Conservation (phyloP, 2,797 vertebrate genomes). For the Sebastes matsubarae region DNA sequence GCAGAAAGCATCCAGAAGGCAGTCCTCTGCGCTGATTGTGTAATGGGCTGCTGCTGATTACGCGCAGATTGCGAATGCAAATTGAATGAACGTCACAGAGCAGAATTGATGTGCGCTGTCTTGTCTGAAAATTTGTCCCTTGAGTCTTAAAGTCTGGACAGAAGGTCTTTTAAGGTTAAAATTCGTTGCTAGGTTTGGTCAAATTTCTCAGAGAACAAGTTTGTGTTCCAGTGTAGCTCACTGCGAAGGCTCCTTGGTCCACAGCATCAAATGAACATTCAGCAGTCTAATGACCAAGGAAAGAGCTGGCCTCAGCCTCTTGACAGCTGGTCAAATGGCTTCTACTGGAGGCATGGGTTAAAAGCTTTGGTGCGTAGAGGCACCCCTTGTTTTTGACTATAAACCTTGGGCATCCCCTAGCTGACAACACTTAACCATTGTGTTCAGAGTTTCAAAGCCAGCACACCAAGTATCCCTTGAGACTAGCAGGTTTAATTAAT, state of each 20-base stretch:
- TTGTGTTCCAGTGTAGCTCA: background rate
- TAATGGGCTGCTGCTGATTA: slow-evolving; percentile 20
- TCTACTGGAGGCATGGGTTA: slow-evolving; percentile 39
- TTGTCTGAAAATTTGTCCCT: background rate
- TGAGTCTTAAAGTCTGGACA: background rate
- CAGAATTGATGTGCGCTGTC: background rate
- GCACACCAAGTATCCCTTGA: slow-evolving; percentile 1
- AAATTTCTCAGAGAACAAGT: background rate
- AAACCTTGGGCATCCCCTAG: slow-evolving; percentile 19
- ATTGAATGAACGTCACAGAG: slow-evolving; percentile 1
- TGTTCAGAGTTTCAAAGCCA: slow-evolving; percentile 43
- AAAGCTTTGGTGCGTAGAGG: slow-evolving; percentile 28
- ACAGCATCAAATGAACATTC: slow-evolving; percentile 60
- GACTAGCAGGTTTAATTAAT: slow-evolving; percentile 23
- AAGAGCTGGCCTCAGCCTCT: slow-evolving; percentile 18
- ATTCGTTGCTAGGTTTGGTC: background rate
- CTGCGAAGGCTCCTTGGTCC: slow-evolving; percentile 39
- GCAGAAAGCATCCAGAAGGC: slow-evolving; percentile 6
- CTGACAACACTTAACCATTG: slow-evolving; percentile 19
- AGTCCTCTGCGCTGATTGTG: background rate
- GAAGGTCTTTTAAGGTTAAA: background rate
- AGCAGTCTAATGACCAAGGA: slow-evolving; percentile 52
- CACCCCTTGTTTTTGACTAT: slow-evolving; percentile 41
- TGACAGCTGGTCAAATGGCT: slow-evolving; percentile 42
- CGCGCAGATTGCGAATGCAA: background rate